Evolutionary conservation across 2,797 vertebrate genomes (phyloP).

Genomic region (Cheirogaleus major): DNA sequence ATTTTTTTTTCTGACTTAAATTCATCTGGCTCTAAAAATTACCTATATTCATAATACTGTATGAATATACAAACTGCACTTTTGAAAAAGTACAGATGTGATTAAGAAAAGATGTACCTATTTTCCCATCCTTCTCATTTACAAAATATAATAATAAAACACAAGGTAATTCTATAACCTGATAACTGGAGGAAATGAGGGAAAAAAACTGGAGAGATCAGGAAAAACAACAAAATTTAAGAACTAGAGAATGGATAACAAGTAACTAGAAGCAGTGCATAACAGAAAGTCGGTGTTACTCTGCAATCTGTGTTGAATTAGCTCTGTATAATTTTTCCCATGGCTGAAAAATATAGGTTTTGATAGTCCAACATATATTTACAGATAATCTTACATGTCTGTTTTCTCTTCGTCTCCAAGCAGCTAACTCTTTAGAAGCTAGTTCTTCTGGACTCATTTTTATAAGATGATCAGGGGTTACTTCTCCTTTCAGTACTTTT

Average conservation of each 20-base stretch:
- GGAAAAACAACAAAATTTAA: slow-evolving; percentile 28
- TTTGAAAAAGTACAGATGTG: background rate
- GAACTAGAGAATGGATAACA: background rate
- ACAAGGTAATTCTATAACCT: slow-evolving; percentile 7
- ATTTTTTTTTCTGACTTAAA: slow-evolving; percentile 40
- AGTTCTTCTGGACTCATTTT: slow-evolving; percentile 98
- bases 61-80: background rate
- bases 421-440: slow-evolving; percentile 98
- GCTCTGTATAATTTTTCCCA: background rate
- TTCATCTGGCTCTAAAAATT: slow-evolving; percentile 11
- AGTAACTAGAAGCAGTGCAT: background rate
- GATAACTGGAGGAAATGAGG: background rate
- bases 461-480: slow-evolving; percentile 95
- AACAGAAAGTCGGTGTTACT: background rate
- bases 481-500: slow-evolving; percentile 96
- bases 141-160: slow-evolving; percentile 5
- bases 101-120: background rate
- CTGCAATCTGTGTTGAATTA: background rate
- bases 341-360: background rate
- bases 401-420: slow-evolving; percentile 98
- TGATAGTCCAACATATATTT: background rate
- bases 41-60: slow-evolving; percentile 17
- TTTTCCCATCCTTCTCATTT: slow-evolving; percentile 11
- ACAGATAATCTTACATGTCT: slow-evolving; percentile 92
- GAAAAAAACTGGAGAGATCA: background rate